Base-by-base conservation (phyloP, 2,113 vertebrate genomes). In the Oreochromis spilurus region DNA sequence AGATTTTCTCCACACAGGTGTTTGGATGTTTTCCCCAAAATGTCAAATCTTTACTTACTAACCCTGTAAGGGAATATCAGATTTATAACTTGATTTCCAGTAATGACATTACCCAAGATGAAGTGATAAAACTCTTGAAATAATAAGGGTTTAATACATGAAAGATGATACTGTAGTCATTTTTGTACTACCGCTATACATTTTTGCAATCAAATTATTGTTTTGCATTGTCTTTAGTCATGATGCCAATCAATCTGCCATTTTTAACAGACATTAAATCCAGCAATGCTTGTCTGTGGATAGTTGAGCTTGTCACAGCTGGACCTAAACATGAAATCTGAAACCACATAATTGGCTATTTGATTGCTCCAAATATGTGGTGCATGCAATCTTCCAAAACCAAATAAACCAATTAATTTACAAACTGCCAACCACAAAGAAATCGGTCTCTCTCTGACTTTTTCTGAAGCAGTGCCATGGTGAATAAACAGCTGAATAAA, bases 321-420 rank as follows among this genome's bases (percentile, higher is more conserved):
- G 81, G 85, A 91, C 19, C 55, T 88, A 88, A 93, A 94, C 92
- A 91, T 92, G 86, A 87, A 82, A 95, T 93, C 31, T 87, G 82
- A 94, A 94, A 81, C 84, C 85, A 89, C 90, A 93, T 93, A 93
- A 95, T 93, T 93, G 86, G 87, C 85, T 81, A 91, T 92, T 88
- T 91, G 93, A 88, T 96, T 94, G 91, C 91, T 85, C 57, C 50
- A 91, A 95, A 93, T 88, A 87, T 91, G 82, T 87, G 85, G 88
- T 82, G 90, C 26, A 48, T 79, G 86, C 89, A 95, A 90, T 95
- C 89, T 87, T 93, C 34, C 89, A 78, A 53, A 89, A 67, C 87
- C 79, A 92, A 87, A 95, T 88, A 93, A 93, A 94, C 92, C 88
- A 91, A 93, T 94, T 86, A 67, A 89, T 96, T 93, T 91, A 95